phyloP scores from a whole-genome alignment of 2,797 vertebrate genomes.

The Kryptopterus vitreolus region DNA sequence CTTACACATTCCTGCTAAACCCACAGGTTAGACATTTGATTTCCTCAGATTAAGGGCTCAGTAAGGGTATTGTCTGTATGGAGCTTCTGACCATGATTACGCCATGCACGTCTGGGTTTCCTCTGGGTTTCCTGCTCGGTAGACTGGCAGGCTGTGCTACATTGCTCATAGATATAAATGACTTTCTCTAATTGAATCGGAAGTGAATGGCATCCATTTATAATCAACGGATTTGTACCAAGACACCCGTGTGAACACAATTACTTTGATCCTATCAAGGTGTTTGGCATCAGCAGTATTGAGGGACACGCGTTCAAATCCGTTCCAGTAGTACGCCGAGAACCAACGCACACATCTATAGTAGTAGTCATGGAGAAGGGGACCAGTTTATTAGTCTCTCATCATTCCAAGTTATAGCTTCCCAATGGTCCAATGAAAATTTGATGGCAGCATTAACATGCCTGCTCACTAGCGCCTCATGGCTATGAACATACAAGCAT shows the following conservation, averaged over 20 bases:
- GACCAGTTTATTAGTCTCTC: conserved; percentile 64
- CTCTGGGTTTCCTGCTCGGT: neutral
- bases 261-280: neutral
- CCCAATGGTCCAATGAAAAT: conserved; percentile 69
- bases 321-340: neutral
- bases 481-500: neutral
- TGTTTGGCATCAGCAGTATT: neutral
- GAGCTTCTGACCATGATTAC: neutral
- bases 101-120: neutral
- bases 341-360: conserved; percentile 47
- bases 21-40: neutral
- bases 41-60: neutral
- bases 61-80: neutral
- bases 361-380: conserved; percentile 30
- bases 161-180: neutral
- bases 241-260: neutral
- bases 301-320: neutral
- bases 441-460: conserved; percentile 63
- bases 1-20: neutral
- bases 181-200: neutral
- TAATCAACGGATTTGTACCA: neutral
- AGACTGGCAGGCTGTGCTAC: neutral
- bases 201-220: neutral
- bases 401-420: conserved; percentile 72
- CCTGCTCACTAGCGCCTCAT: conserved; percentile 53